Conservation (phyloP, 2,113 vertebrate genomes). For the Meleagris gallopavo region DNA sequence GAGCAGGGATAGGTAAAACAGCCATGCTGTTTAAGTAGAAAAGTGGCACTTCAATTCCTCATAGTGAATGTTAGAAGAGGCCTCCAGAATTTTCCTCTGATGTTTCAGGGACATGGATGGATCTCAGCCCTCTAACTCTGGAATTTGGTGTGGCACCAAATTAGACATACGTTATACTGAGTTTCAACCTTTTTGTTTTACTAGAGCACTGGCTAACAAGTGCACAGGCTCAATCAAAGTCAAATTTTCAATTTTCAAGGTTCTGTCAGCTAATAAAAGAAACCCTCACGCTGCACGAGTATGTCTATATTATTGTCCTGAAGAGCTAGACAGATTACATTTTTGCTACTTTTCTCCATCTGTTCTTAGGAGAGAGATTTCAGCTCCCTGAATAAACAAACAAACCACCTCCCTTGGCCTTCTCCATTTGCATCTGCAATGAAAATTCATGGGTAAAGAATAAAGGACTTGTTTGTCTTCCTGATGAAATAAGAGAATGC, state of each 20-base stretch:
- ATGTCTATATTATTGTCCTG: background rate
- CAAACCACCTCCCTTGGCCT: background rate
- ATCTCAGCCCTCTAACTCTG: background rate
- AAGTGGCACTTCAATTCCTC: background rate
- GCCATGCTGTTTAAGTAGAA: background rate
- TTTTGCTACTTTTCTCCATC: background rate
- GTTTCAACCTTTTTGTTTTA: background rate
- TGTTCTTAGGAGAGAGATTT: background rate
- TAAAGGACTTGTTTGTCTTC: background rate
- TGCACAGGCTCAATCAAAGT: rapidly evolving
- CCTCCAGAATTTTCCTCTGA: background rate
- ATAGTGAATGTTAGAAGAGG: background rate
- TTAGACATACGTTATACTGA: rapidly evolving
- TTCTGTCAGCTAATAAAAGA: background rate
- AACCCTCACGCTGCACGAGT: background rate
- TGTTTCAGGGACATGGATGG: background rate
- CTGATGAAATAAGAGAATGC: background rate
- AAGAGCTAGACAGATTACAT: background rate
- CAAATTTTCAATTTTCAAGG: background rate
- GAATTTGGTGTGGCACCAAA: background rate
- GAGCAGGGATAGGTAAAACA: background rate
- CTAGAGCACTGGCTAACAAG: background rate
- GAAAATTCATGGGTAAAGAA: background rate
- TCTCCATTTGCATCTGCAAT: background rate
- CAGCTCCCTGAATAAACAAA: background rate